Conservation (phyloP, 2,113 vertebrate species). For the Ploceus nigricollis region DNA sequence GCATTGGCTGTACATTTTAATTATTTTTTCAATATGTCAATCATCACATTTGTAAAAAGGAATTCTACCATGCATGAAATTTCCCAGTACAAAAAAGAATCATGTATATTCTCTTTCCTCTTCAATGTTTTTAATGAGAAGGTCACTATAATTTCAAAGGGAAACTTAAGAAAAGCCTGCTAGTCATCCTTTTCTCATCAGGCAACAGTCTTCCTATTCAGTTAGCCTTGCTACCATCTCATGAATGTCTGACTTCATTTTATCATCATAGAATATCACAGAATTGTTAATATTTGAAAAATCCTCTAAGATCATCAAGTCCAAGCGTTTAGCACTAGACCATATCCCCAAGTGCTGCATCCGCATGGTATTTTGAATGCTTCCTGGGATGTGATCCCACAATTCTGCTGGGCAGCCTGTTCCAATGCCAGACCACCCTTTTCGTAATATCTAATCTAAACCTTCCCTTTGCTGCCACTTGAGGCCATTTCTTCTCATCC, state of each 20-base stretch:
- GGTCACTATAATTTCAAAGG: background rate
- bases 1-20: background rate
- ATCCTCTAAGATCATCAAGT: background rate
- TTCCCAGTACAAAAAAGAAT: background rate
- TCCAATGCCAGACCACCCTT: background rate
- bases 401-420: background rate
- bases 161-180: background rate
- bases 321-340: background rate
- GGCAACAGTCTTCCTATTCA: background rate
- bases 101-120: background rate
- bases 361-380: background rate
- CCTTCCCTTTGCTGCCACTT: background rate
- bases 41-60: background rate
- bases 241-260: background rate
- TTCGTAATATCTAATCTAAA: background rate
- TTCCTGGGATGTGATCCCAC: background rate
- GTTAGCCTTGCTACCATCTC: background rate
- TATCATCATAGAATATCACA: background rate
- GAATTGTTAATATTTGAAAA: background rate
- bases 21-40: background rate
- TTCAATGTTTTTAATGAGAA: background rate
- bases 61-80: background rate
- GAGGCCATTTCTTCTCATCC: background rate
- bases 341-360: background rate
- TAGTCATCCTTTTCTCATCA: background rate